Evolutionary conservation across 2,797 vertebrate genomes (phyloP), one percentile per base, ranked within the genome.

Genomic region (Buphagus erythrorhynchus): DNA sequence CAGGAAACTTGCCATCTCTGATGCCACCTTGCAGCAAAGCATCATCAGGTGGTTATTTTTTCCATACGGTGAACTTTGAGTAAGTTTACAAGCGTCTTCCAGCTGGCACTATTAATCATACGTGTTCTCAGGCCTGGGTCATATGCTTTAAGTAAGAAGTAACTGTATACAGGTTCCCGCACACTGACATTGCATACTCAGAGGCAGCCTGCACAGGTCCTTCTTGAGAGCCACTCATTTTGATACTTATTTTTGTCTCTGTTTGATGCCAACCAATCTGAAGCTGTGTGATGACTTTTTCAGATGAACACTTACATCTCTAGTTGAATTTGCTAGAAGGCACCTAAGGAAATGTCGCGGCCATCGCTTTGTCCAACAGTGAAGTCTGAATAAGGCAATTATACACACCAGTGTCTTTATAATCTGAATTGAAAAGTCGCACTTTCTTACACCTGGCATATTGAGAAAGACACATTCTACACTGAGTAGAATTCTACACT

Each of bases 121-220:
- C 0, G 0, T 42, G 10, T 48, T 81, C 46, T 83, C 40, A 21
- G 67, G 40, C 43, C 24, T 0, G 0, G 38, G 26, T 51, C 69
- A 71, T 13, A 3, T 0, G 2, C 16, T 49, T 11, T 58, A 2
- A 25, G 16, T 49, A 36, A 69, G 18, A n/a, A 48, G 10, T 42
- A 49, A 45, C 28, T 4, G 21, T 43, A 25, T 55, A 48, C 33
- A 48, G 9, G 22, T 69, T 63, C 46, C 55, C 0, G 0, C 16
- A 4, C 6, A 1, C 46, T 22, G 28, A 48, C n/a, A 6, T 0
- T 20, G 26, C 0, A 0, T 20, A 5, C 59, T 71, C n/a, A 24
- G 33, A 62, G 29, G 12, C 25, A 82, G 26, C 67, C 25, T 40
- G 10, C n/a, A 1, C 16, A 31, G 33, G n/a, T 42, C n/a, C 42